Conservation (phyloP, 2,113 vertebrate species). For the Leptodactylus fuscus region DNA sequence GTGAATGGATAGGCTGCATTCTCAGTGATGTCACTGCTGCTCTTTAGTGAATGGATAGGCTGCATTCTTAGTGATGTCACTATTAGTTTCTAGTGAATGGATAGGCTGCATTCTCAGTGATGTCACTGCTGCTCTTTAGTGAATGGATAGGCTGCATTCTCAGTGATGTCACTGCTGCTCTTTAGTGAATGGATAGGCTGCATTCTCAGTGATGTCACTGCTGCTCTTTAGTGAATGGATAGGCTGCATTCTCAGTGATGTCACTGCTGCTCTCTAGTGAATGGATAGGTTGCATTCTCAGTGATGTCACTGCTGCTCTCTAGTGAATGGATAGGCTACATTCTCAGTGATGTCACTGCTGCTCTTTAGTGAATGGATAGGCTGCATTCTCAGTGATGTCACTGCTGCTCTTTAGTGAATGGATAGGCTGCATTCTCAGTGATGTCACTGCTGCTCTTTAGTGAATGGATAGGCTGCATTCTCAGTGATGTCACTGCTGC, state of each 20-base stretch:
- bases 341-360: not conserved
- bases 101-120: not conserved
- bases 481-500: not conserved
- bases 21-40: not conserved
- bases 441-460: conserved; percentile 4
- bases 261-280: conserved; percentile 5
- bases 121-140: conserved; percentile 4
- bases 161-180: not conserved
- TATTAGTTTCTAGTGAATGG: not conserved
- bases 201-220: not conserved
- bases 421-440: not conserved
- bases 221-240: conserved; percentile 12
- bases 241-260: not conserved
- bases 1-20: conserved; percentile 5
- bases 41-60: conserved; percentile 12
- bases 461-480: conserved; percentile 5
- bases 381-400: not conserved
- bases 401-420: conserved; percentile 1
- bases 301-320: conserved; percentile 1
- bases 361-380: conserved; percentile 9
- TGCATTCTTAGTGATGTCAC: not conserved
- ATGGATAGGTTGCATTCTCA: not conserved
- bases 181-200: conserved; percentile 8
- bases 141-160: conserved; percentile 4
- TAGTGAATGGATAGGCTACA: conserved; percentile 7